Evolutionary conservation across 2,888 invertebrate species (phyloP).

Genomic region (Lottia gigantea): DNA sequence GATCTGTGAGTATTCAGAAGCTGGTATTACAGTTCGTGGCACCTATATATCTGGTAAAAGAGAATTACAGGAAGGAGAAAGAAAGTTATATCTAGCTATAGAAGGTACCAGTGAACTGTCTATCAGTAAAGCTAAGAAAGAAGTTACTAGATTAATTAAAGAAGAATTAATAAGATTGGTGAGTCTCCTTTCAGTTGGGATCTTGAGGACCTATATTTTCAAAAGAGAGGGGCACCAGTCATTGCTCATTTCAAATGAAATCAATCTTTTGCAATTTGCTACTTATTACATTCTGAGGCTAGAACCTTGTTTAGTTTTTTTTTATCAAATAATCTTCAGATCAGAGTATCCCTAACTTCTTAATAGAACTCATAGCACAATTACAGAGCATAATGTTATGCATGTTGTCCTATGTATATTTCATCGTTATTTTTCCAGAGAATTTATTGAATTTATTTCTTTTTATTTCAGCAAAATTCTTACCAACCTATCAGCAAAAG

Average conservation of each 20-base stretch:
- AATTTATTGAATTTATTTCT: constrained; percentile 9
- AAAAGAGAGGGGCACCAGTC: not conserved
- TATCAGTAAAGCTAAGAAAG: constrained; percentile 71
- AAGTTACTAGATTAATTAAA: constrained; percentile 96
- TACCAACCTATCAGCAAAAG: constrained; percentile 79
- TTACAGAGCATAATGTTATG: too few relatives aligned
- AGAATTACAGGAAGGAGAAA: constrained; percentile 77
- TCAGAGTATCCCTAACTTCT: too few relatives aligned
- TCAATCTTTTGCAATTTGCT: too few relatives aligned
- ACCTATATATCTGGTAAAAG: constrained; percentile 90
- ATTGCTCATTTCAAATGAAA: constrained; percentile 8
- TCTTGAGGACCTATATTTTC: too few relatives aligned
- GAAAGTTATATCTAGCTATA: constrained; percentile 97
- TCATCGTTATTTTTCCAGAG: too few relatives aligned
- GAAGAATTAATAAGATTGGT: constrained; percentile 92
- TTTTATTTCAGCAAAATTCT: constrained; percentile 68
- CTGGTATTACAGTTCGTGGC: constrained; percentile 98
- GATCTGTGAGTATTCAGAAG: constrained; percentile 98
- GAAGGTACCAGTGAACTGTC: constrained; percentile 97
- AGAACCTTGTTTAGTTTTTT: too few relatives aligned
- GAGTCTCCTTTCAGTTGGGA: constrained; percentile 23
- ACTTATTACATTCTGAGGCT: too few relatives aligned
- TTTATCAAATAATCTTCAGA: too few relatives aligned
- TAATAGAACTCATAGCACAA: too few relatives aligned
- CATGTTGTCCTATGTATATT: too few relatives aligned